Evolutionary conservation across 2,797 vertebrate genomes (phyloP).

Genomic region (Rhodeus uyekii): DNA sequence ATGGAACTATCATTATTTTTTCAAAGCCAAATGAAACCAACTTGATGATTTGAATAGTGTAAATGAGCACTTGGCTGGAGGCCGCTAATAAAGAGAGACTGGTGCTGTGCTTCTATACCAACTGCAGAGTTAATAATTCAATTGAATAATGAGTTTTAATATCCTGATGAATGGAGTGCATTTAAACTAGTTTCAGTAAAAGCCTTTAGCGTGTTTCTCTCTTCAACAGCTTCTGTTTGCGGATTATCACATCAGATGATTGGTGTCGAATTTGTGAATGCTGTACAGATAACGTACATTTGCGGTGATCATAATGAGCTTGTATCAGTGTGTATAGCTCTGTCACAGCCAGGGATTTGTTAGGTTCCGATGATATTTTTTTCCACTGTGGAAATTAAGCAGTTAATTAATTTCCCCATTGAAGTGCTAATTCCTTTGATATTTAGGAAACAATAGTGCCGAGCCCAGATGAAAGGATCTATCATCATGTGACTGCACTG

Average conservation of each 20-base stretch:
- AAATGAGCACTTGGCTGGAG: constrained; percentile 17
- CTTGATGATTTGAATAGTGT: constrained; percentile 41
- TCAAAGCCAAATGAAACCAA: constrained; percentile 30
- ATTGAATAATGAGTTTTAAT: constrained; percentile 46
- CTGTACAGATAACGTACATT: constrained; percentile 41
- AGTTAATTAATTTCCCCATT: constrained; percentile 42
- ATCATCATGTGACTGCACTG: constrained; percentile 12
- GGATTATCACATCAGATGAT: constrained; percentile 50
- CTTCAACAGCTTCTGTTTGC: constrained; percentile 42
- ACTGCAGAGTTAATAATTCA: constrained; percentile 44
- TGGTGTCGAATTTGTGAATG: constrained; percentile 33
- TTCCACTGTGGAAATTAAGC: constrained; percentile 30
- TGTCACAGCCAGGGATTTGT: constrained; percentile 27
- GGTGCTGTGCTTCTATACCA: constrained; percentile 8
- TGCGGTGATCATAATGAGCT: constrained; percentile 43
- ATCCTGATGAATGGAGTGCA: constrained; percentile 46
- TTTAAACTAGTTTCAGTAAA: constrained; percentile 42
- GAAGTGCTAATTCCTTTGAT: constrained; percentile 37
- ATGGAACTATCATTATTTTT: constrained; percentile 21
- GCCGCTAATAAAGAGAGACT: constrained; percentile 12
- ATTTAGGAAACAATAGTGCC: constrained; percentile 31
- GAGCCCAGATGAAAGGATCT: constrained; percentile 17
- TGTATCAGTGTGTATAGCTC: constrained; percentile 8
- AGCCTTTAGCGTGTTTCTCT: constrained; percentile 42
- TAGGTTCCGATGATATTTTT: constrained; percentile 22